Evolutionary conservation across 1,140 invertebrate species (phyloP).

Genomic region (Brachionus koreanus): DNA sequence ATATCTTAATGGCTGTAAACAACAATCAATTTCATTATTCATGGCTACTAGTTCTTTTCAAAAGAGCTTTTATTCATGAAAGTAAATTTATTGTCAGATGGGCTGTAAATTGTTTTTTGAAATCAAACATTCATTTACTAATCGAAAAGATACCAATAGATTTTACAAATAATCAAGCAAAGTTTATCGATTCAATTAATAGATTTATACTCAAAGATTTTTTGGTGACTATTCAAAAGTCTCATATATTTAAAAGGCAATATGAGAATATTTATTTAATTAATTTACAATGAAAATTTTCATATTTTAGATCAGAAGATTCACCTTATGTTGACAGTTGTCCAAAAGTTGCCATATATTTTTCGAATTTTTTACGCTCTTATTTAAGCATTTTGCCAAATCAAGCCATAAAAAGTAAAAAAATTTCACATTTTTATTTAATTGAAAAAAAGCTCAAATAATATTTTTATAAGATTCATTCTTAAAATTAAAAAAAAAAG

Average conservation of each 20-base stretch:
- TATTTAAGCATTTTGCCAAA: background rate
- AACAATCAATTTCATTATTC: slow-evolving; percentile 23
- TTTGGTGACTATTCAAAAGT: background rate
- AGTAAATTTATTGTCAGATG: slow-evolving; percentile 36
- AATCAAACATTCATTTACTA: slow-evolving; percentile 1
- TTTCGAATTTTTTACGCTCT: background rate
- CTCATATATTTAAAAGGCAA: slow-evolving; percentile 22
- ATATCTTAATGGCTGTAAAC: background rate
- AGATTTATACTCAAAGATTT: background rate
- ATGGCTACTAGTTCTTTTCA: slow-evolving; percentile 17
- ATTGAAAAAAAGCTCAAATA: too few relatives aligned
- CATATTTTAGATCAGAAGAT: slow-evolving; percentile 10
- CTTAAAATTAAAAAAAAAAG: too few relatives aligned
- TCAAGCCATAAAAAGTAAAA: background rate
- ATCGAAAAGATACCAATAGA: background rate
- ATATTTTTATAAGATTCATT: too few relatives aligned
- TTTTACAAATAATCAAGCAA: background rate
- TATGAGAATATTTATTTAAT: background rate
- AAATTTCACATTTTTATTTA: too few relatives aligned
- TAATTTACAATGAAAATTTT: background rate
- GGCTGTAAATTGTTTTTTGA: slow-evolving; percentile 16
- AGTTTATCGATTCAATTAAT: background rate
- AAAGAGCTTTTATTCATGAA: slow-evolving; percentile 25
- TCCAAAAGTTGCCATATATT: background rate
- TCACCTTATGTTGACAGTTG: background rate